Conservation (phyloP, 2,113 vertebrate species). For the Apodemus sylvaticus region DNA sequence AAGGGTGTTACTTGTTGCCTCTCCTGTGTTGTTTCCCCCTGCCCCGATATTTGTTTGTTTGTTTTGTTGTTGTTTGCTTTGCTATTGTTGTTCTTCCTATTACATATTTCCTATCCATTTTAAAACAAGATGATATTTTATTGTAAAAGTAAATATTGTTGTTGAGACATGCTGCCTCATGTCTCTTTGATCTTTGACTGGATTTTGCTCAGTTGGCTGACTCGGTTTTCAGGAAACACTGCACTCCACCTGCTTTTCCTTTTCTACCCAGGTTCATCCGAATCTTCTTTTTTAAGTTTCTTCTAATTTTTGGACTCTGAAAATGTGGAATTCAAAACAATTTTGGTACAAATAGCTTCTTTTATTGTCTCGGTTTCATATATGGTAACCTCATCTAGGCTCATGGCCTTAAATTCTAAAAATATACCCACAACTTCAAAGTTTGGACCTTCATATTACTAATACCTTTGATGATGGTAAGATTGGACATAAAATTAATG, state of each 20-base stretch:
- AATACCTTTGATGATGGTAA: background rate
- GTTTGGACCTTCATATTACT: background rate
- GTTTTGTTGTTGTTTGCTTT: background rate
- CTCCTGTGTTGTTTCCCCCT: background rate
- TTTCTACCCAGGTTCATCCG: background rate
- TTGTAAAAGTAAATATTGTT: background rate
- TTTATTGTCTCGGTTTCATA: background rate
- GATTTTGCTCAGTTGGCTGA: background rate
- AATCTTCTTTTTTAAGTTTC: background rate
- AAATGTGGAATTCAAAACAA: background rate
- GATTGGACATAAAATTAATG: background rate
- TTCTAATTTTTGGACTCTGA: background rate
- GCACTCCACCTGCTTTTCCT: background rate
- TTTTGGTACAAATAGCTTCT: background rate
- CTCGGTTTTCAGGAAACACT: background rate
- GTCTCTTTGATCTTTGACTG: background rate
- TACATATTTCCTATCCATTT: background rate
- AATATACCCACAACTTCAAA: background rate
- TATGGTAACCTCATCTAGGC: slow-evolving; percentile 31
- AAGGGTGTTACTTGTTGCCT: background rate
- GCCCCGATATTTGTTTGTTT: background rate
- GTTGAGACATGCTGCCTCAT: background rate
- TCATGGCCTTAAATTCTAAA: slow-evolving; percentile 47
- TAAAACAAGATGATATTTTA: background rate
- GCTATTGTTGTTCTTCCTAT: background rate